These are phyloP conservation scores for Dynastes hyllus DNA, from an alignment of 2,888 invertebrate genomes.

Conservation along the genomic window DNA sequence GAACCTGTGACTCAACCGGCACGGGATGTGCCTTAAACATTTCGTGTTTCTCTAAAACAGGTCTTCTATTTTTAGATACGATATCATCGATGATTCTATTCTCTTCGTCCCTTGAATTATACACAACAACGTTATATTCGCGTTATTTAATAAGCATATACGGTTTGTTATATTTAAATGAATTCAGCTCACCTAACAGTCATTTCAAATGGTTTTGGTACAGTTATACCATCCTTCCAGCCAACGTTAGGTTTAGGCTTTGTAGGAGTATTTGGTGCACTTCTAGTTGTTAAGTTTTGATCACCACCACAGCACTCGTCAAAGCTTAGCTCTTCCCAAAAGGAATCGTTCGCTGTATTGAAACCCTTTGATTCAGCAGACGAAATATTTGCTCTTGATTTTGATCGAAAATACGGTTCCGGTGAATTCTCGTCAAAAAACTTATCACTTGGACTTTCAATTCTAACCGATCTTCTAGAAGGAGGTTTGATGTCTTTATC, in stretches of 20 bases:
- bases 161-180: too few relatives aligned
- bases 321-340: constrained; percentile 65
- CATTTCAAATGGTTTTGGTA: constrained; percentile 82
- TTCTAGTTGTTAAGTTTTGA: constrained; percentile 67
- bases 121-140: too few relatives aligned
- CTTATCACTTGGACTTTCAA: constrained; percentile 66
- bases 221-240: constrained; percentile 71
- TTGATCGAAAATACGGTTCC: constrained; percentile 60
- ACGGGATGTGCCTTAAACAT: constrained; percentile 78
- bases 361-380: constrained; percentile 63
- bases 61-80: constrained; percentile 64
- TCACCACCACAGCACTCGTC: constrained; percentile 63
- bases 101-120: constrained; percentile 77
- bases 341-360: constrained; percentile 57
- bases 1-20: constrained; percentile 82
- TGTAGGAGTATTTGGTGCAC: constrained; percentile 76
- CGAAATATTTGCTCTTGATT: constrained; percentile 64
- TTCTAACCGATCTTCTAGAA: constrained; percentile 69
- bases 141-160: too few relatives aligned
- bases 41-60: constrained; percentile 71
- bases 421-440: constrained; percentile 60
- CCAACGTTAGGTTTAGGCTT: constrained; percentile 68
- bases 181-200: constrained; percentile 75
- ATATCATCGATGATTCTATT: constrained; percentile 75
- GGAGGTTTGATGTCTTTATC: constrained; percentile 67